Evolutionary conservation across 2,888 invertebrate species (phyloP), one percentile per base, ranked within the genome.

Genomic region (Himalopsyche japonica): DNA sequence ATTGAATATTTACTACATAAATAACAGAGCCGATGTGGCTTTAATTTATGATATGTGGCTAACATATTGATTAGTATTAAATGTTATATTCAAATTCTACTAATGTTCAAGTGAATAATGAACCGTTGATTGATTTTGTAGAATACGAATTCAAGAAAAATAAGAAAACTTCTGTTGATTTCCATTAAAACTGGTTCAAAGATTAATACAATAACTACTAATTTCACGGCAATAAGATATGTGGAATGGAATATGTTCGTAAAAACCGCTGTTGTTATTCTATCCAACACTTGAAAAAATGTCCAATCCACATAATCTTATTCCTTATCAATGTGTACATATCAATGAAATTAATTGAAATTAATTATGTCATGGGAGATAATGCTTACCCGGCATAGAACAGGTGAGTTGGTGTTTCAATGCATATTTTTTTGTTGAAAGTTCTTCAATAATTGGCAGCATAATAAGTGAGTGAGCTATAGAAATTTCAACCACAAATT

Each of bases 181-280:
- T 78, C 37, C 34, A 37, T 8, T 57, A 57, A 24, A 57, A 20
- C 57, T 57, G 6, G 20, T 57, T 20, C 34, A 30, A 32, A 32
- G 30, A 32, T 7, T 18, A n/a, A 10, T 27, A 48, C n/a, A n/a
- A n/a, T n/a, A n/a, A n/a, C n/a, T 43, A 47, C 24, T 80, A 20
- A 8, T 43, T 49, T 24, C 57, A 24, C 57, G 57, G 57, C 57
- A 87, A 82, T 81, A 57, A 76, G 79, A 80, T 82, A 84, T 83
- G 91, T 91, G 91, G 92, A 92, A 92, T 92, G 91, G 92, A 92
- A 92, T 92, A 92, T 92, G 92, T 92, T 81, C 92, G 91, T 92
- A 89, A 88, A 89, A 87, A 76, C 1, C 48, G 48, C n/a, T 79
- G 48, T 57, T 79, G 64, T 83, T 57, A 30, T 83, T 76, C 76